Percentiles rank a stretch among this genome's conserved stretches.
phyloP scores from a whole-genome alignment of 2,888 invertebrate genomes.

The Eulithis prunata region DNA sequence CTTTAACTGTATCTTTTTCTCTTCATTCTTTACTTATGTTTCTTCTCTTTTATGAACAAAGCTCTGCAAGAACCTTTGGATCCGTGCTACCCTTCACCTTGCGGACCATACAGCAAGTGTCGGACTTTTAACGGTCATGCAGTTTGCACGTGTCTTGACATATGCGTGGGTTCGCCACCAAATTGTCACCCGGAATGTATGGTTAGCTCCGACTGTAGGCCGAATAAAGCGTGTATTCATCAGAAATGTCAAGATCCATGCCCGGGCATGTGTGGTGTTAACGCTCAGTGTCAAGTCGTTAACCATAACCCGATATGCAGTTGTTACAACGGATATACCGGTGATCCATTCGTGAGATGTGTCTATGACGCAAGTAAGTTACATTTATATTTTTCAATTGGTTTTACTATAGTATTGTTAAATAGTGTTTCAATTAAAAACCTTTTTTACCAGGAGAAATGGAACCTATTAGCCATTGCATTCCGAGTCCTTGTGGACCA shows the following conservation, averaged over 20 bases:
- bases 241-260: constrained; percentile 92
- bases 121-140: constrained; percentile 88
- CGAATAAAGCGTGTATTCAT: constrained; percentile 90
- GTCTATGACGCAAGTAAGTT: constrained; percentile 86
- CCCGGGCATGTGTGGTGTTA: constrained; percentile 89
- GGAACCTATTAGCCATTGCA: constrained; percentile 84
- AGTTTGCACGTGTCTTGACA: constrained; percentile 89
- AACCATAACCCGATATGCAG: constrained; percentile 92
- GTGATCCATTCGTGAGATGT: constrained; percentile 92
- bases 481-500: constrained; percentile 91
- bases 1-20: constrained; percentile 53
- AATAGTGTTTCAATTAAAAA: constrained; percentile 10
- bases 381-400: constrained; percentile 32
- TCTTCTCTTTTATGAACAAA: constrained; percentile 60
- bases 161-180: constrained; percentile 90
- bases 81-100: constrained; percentile 91
- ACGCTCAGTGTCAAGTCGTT: constrained; percentile 91
- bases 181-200: constrained; percentile 91
- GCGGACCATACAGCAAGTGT: constrained; percentile 91
- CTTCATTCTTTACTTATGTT: constrained; percentile 55
- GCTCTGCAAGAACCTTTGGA: constrained; percentile 80
- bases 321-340: constrained; percentile 87
- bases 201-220: constrained; percentile 90
- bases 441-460: constrained; percentile 50
- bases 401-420: constrained; percentile 1